These are phyloP conservation scores for Cirrhinus mrigala DNA, from an alignment of 2,797 vertebrate species.

Conservation along the genomic window DNA sequence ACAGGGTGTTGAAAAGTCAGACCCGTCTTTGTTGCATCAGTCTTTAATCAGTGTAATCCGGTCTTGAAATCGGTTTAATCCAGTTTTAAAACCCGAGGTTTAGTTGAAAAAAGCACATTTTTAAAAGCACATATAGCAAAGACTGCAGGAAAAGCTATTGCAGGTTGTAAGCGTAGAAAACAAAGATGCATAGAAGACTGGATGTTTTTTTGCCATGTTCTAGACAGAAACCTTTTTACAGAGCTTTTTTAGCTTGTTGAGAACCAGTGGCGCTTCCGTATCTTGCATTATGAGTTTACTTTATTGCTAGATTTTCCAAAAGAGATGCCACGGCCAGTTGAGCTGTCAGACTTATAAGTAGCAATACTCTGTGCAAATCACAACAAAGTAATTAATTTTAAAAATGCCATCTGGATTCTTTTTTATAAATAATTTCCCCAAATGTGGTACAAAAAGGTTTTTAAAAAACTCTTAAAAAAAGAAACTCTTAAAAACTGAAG, in stretches of 20 bases:
- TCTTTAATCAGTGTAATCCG: slow-evolving; percentile 19
- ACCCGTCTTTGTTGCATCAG: slow-evolving; percentile 19
- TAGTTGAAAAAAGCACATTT: neutral
- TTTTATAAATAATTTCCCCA: neutral
- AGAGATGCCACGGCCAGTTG: neutral
- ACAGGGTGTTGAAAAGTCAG: slow-evolving; percentile 9
- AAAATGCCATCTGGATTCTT: slow-evolving; percentile 9
- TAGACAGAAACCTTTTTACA: neutral
- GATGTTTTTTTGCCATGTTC: neutral
- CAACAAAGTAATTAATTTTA: slow-evolving; percentile 7
- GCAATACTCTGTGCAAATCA: slow-evolving; percentile 6
- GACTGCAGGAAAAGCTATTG: slow-evolving; percentile 1
- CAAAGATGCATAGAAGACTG: neutral
- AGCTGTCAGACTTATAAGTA: slow-evolving; percentile 2
- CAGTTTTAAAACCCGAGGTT: slow-evolving; percentile 12
- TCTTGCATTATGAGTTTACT: neutral
- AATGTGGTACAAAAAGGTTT: neutral
- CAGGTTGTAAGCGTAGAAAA: slow-evolving; percentile 1
- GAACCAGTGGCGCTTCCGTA: neutral
- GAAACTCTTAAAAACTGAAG: neutral
- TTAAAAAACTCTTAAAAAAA: neutral
- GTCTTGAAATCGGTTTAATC: slow-evolving; percentile 19
- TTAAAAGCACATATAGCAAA: slow-evolving; percentile 14
- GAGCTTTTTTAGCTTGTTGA: neutral
- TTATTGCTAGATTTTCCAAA: slow-evolving; percentile 1